Conservation (phyloP, 2,113 vertebrate species). For the Dipodomys stephensi region DNA sequence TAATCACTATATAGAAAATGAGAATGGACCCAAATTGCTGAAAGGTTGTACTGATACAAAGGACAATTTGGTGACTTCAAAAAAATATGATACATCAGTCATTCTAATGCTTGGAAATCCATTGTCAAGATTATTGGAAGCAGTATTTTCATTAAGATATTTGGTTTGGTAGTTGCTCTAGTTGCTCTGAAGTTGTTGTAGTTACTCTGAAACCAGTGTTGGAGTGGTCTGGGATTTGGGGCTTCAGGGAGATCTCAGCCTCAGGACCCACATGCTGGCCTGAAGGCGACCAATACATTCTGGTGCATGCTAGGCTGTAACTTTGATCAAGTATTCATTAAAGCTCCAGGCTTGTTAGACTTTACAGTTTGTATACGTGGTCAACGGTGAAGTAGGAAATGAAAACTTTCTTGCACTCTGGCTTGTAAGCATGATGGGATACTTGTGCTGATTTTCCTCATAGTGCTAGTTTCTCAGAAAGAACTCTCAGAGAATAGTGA, state of each 20-base stretch:
- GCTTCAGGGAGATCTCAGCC: background rate
- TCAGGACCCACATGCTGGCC: constrained; percentile 1
- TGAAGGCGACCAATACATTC: background rate
- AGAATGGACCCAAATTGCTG: background rate
- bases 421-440: background rate
- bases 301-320: constrained; percentile 18
- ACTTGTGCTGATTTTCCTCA: background rate
- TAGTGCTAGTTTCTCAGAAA: background rate
- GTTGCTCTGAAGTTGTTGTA: background rate
- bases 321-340: constrained; percentile 79
- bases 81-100: background rate
- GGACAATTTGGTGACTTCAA: background rate
- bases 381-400: constrained; percentile 1
- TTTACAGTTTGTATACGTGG: constrained; percentile 25
- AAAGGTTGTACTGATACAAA: constrained; percentile 8
- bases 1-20: background rate
- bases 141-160: constrained; percentile 30
- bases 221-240: background rate
- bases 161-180: background rate
- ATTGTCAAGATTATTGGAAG: background rate
- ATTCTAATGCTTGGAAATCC: background rate
- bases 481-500: background rate
- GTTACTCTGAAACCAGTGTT: background rate
- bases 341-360: constrained; percentile 64
- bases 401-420: constrained; percentile 40